Evolutionary conservation across 2,888 invertebrate genomes (phyloP).

Genomic region (Ecdyonurus torrentis): DNA sequence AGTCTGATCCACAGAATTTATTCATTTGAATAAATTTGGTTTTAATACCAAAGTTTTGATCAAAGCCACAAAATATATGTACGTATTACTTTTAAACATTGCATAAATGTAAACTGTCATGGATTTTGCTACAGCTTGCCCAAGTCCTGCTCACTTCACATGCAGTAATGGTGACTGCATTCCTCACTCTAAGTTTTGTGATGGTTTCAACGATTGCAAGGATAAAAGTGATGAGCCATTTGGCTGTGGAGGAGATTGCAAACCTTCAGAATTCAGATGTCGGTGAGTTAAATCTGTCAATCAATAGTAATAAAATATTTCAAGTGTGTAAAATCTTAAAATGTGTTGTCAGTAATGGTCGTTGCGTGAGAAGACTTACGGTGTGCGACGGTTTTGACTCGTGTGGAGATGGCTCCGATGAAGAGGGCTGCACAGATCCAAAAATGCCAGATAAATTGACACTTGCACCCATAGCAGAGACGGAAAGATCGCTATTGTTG

Average conservation of each 20-base stretch:
- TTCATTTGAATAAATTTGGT: too few relatives aligned
- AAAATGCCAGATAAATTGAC: conserved; percentile 17
- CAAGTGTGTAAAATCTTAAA: too few relatives aligned
- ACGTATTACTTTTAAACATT: too few relatives aligned
- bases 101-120: too few relatives aligned
- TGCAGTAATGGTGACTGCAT: conserved; percentile 50
- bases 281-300: conserved; percentile 11
- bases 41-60: too few relatives aligned
- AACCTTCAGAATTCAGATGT: conserved; percentile 16
- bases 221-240: conserved; percentile 50
- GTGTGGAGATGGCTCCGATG: conserved; percentile 19
- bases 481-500: conserved; percentile 16
- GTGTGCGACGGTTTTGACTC: conserved; percentile 18
- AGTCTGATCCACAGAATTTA: too few relatives aligned
- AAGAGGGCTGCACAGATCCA: conserved; percentile 8
- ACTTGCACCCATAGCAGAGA: conserved; percentile 19
- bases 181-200: conserved; percentile 39
- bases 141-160: conserved; percentile 33
- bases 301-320: too few relatives aligned
- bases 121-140: conserved; percentile 27
- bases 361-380: conserved; percentile 17
- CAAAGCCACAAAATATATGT: too few relatives aligned
- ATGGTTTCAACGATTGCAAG: conserved; percentile 45
- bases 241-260: conserved; percentile 27
- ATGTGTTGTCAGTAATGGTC: conserved; percentile 18